Conservation (phyloP, 2,797 vertebrate genomes). For the Rhynchotus rufescens region DNA sequence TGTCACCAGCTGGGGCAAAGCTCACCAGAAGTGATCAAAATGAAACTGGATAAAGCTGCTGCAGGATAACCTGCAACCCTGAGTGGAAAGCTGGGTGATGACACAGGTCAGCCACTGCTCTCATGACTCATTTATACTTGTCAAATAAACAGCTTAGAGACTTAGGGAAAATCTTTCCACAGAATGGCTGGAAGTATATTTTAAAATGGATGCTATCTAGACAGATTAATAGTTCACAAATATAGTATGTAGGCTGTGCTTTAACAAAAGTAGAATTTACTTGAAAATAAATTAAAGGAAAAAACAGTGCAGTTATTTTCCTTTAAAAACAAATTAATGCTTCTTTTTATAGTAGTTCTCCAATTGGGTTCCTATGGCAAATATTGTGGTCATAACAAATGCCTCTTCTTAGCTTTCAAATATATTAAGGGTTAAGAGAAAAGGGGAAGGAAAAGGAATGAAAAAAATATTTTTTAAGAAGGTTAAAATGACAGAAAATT, state of each 20-base stretch:
- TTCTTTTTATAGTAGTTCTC: neutral
- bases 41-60: neutral
- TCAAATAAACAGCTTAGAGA: neutral
- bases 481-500: neutral
- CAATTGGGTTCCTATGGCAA: neutral
- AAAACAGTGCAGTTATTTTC: neutral
- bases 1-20: neutral
- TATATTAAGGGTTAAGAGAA: rapidly evolving
- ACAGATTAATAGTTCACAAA: neutral
- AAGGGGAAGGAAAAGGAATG: neutral
- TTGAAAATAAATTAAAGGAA: neutral
- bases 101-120: neutral
- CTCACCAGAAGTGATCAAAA: neutral
- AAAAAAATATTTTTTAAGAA: neutral
- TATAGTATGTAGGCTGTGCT: neutral
- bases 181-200: neutral
- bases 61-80: neutral
- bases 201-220: neutral
- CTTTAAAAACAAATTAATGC: neutral
- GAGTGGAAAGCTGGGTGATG: neutral
- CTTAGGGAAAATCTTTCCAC: neutral
- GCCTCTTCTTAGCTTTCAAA: neutral
- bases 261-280: neutral
- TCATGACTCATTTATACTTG: neutral
- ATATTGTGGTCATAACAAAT: neutral